Conservation (phyloP, 2,113 vertebrate genomes). For the Pygoscelis antarcticus region DNA sequence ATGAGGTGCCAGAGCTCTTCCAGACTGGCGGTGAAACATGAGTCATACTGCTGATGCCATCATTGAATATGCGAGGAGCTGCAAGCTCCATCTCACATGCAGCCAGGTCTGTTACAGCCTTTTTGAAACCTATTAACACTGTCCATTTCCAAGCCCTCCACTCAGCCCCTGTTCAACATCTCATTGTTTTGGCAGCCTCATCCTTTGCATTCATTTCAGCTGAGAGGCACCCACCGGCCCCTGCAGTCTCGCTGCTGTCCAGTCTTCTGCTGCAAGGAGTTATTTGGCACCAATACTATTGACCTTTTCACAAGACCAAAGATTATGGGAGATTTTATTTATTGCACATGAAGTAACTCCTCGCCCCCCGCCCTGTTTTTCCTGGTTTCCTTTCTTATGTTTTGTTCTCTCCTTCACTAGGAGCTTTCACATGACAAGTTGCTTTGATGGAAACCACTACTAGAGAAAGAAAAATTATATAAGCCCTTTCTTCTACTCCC, state of each 20-base stretch:
- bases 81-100: background rate
- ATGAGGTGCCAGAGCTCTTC: background rate
- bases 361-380: background rate
- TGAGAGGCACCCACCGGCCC: background rate
- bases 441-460: constrained; percentile 17
- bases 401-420: background rate
- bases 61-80: background rate
- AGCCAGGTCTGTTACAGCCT: background rate
- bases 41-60: background rate
- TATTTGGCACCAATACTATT: background rate
- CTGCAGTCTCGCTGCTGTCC: background rate
- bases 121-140: background rate
- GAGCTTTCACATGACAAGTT: background rate
- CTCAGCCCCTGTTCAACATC: background rate
- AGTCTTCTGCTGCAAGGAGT: background rate
- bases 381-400: background rate
- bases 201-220: background rate
- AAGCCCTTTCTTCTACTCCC: background rate
- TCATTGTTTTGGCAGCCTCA: background rate
- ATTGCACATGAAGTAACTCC: background rate
- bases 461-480: background rate
- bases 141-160: background rate
- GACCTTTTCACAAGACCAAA: background rate
- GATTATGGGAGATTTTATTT: constrained; percentile 28
- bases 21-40: background rate